Evolutionary conservation across 2,113 vertebrate genomes (phyloP).

Genomic region (Cynoglossus semilaevis): DNA sequence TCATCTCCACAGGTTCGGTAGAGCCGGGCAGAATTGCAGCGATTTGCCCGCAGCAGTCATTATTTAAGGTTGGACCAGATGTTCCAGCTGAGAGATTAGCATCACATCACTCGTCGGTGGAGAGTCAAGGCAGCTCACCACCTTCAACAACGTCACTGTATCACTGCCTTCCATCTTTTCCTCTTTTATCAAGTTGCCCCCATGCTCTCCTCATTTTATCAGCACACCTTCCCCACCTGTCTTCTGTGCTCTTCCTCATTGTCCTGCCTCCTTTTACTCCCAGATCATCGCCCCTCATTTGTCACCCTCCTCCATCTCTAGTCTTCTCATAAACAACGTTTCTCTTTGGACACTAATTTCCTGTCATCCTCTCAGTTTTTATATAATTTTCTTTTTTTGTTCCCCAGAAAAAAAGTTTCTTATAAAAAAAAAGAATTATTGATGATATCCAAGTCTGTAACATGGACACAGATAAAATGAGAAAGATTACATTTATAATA

Average conservation of each 20-base stretch:
- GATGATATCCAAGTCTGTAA: no score
- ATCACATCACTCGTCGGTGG: conserved; percentile 46
- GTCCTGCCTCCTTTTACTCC: not conserved
- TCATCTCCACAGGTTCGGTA: conserved; percentile 30
- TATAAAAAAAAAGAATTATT: no score
- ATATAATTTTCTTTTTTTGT: no score
- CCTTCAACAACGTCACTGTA: not conserved
- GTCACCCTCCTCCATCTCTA: not conserved
- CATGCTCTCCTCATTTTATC: not conserved
- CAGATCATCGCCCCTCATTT: not conserved
- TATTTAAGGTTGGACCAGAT: conserved; percentile 56
- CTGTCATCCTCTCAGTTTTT: not conserved
- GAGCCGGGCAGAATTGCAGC: conserved; percentile 6
- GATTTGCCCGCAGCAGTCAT: conserved; percentile 38
- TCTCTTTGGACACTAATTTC: not conserved
- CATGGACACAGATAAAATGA: no score
- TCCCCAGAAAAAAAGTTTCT: no score
- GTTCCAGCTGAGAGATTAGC: conserved; percentile 59
- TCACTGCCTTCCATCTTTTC: not conserved
- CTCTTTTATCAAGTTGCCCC: no score
- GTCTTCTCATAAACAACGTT: no score
- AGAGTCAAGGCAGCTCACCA: conserved; percentile 4
- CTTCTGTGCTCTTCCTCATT: not conserved
- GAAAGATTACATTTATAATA: no score
- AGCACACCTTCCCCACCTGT: not conserved